phyloP scores from a whole-genome alignment of 2,113 vertebrate genomes.

The Panthera leo region DNA sequence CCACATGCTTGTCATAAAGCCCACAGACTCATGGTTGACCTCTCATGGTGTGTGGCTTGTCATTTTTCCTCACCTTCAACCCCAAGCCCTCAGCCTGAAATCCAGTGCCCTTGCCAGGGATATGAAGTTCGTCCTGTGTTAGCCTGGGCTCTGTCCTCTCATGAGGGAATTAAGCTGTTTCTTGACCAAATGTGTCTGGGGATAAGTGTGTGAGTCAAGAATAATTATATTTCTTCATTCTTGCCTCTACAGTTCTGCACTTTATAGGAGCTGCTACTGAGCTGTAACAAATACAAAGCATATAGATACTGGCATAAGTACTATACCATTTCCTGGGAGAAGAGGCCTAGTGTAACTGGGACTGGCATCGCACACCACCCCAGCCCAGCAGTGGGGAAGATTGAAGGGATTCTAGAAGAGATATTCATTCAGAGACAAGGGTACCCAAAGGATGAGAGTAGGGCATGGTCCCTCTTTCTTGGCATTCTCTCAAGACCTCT shows the following conservation, averaged over 20 bases:
- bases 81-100: not conserved
- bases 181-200: not conserved
- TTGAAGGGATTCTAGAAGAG: constrained; percentile 53
- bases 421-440: not conserved
- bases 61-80: not conserved
- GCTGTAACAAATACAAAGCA: constrained; percentile 76
- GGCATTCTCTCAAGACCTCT: not conserved
- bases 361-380: constrained; percentile 3
- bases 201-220: constrained; percentile 39
- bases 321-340: constrained; percentile 79
- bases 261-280: constrained; percentile 58
- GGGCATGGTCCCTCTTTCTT: not conserved
- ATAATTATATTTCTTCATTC: constrained; percentile 72
- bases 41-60: not conserved
- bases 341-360: constrained; percentile 74
- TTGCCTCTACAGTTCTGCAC: constrained; percentile 69
- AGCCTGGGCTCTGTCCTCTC: not conserved
- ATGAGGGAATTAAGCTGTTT: constrained; percentile 62
- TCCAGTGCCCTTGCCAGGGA: not conserved
- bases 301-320: constrained; percentile 79
- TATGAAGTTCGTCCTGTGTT: not conserved
- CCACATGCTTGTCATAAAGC: not conserved
- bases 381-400: constrained; percentile 1
- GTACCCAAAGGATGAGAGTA: not conserved
- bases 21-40: fast-evolving